These are phyloP conservation scores for Drosophila lacertosa DNA, from an alignment of 1,140 invertebrate species.

Conservation along the genomic window DNA sequence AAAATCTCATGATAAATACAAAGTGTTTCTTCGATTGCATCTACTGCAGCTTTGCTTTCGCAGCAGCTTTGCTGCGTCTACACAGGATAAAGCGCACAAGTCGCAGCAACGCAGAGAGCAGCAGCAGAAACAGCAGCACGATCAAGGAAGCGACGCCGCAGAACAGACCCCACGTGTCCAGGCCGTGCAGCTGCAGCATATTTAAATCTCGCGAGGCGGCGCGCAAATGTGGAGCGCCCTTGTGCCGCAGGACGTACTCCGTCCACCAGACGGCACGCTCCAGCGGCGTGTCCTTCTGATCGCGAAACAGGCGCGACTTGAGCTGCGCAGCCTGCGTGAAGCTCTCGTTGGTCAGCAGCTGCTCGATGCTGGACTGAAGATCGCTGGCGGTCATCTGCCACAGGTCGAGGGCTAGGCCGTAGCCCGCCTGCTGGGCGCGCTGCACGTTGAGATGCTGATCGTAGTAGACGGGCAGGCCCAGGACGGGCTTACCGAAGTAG, in stretches of 20 bases:
- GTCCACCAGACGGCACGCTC: constrained; percentile 89
- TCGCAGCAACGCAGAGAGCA: constrained; percentile 10
- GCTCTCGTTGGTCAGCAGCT: constrained; percentile 48
- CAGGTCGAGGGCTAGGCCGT: constrained; percentile 76
- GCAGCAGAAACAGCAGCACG: constrained; percentile 7
- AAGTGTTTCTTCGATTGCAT: background rate
- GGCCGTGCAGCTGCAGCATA: constrained; percentile 84
- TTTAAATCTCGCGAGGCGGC: constrained; percentile 55
- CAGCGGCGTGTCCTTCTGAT: constrained; percentile 86
- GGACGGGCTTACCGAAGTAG: constrained; percentile 88
- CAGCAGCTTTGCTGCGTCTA: constrained; percentile 62
- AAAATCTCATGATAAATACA: no score
- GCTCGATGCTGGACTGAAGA: constrained; percentile 26
- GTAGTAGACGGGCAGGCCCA: constrained; percentile 89
- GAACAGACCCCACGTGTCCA: constrained; percentile 83
- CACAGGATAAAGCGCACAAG: constrained; percentile 47
- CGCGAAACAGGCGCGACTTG: constrained; percentile 78
- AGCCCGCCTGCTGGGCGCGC: constrained; percentile 84
- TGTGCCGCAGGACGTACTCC: constrained; percentile 87
- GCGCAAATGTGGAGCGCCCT: constrained; percentile 74
- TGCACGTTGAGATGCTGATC: constrained; percentile 87
- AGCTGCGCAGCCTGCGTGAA: constrained; percentile 46
- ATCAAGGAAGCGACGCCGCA: constrained; percentile 5
- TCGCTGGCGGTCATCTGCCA: constrained; percentile 41
- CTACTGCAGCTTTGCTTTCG: constrained; percentile 83